Evolutionary conservation across 1,140 invertebrate genomes (phyloP), one percentile per base, ranked within the genome.

Genomic region (Drosophila nigrodunni): DNA sequence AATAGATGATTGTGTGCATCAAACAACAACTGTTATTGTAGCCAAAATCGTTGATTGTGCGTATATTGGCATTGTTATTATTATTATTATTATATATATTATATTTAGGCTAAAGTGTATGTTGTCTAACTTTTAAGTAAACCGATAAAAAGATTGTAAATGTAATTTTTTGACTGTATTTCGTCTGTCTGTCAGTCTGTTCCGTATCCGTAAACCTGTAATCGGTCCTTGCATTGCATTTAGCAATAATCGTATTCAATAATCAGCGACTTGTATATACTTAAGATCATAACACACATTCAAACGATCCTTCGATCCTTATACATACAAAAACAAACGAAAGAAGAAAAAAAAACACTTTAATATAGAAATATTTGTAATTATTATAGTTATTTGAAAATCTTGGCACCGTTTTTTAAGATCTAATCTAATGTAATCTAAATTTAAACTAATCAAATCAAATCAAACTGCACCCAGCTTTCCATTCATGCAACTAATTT

Each of bases 1-100:
- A 30, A 30, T 30, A 30, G 25, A 30, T 30, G 25, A 83, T 37
- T 13, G 49, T 50, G 21, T 83, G 80, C 82, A 87, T 75, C 82
- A 82, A 82, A 79, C 76, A 55, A 68, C 60, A 79, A 71, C 74
- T 87, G 83, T 87, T 87, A 88, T 80, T 69, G 80, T 77, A 87
- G 83, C 83, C 81, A 79, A 79, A 82, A 82, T 88, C 69, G 76
- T 72, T 88, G 50, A 76, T 89, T 78, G 65, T 78, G 65, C 72
- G 80, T 79, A 74, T 72, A 74, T 72, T 82, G 76, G 82, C 78
- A 66, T 71, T 72, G 47, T 72, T 59, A 65, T 66, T 66, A 76
- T 41, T 74, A 74, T 25, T 25, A 30, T 30, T 30, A 30, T 30
- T 30, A 30, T 73, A 67, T 74, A 70, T 60, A 61, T 68, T 65